Evolutionary conservation across 2,113 vertebrate species (phyloP), one percentile per base, ranked within the genome.

Genomic region (Syngnathoides biaculeatus): DNA sequence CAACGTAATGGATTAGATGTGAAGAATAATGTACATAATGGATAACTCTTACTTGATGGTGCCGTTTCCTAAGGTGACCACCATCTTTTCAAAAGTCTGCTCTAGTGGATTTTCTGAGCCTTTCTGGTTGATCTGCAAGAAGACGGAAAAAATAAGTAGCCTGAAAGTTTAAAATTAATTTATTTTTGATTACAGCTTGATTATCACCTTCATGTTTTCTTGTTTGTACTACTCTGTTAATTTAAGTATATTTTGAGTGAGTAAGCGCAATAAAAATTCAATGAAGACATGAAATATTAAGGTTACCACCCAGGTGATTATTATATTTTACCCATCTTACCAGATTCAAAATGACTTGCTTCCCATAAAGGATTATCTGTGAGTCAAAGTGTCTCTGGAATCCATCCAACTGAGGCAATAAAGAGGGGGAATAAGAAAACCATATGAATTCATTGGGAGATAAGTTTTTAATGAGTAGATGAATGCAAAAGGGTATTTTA

Each of bases 371-470:
- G 79, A 98, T 94, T 73, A 95, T 92, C 87, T 98, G 96, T 0
- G 95, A 96, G 85, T 98, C 96, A 89, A 98, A 98, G 81, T 98
- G 96, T 79, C 96, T 95, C 91, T 98, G 96, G 84, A 98, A 95
- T 72, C 95, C 96, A 81, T 98, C 96, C 93, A 96, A 88, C 96
- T 98, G 71, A 40, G 26, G 69, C 79, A 15, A 26, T 74, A 60
- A 65, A 38, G n/a, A 67, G 39, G 8, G 3, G 64, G 1, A 64
- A 26, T 5, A 57, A 3, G 19, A 22, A 50, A 48, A 59, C 22
- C 9, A 11, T 9, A 22, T 58, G 47, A 75, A 11, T 56, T 1
- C 2, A 35, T 0, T 1, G 61, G 8, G 55, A 24, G 24, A 26
- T 42, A 72, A 2, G 15, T 30, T 0, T 70, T 10, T 35, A 1